Base-by-base conservation (phyloP, 2,797 vertebrate species). In the Pyrocephalus nanus region DNA sequence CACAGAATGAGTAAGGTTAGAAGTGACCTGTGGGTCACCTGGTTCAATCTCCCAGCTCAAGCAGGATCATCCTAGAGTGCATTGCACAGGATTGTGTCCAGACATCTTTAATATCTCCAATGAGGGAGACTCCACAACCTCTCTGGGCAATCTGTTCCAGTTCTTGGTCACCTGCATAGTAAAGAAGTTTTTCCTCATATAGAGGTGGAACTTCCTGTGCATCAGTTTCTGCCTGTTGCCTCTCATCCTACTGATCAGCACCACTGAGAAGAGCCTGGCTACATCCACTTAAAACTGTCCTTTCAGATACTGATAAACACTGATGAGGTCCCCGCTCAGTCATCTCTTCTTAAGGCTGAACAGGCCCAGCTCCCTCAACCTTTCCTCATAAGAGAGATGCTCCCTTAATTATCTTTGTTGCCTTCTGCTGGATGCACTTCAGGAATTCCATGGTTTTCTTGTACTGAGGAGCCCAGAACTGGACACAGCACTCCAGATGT, bases 401-500 rank as follows among this genome's bases (percentile, higher is more conserved):
- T 65, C 21, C 38, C 4, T 9, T 75, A 23, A 43, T 55, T 14
- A 51, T 19, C 43, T 57, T 45, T 0, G 0, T 16, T 67, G 30
- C 40, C 34, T 40, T 74, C 47, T 1, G 2, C 17, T 47, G 58
- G 58, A 57, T 21, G 2, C 1, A 1, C 43, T 57, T 7, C 20
- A 64, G 71, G 3, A 77, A 6, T 13, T 69, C 38, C 21, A 5
- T 13, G 29, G 45, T 38, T 0, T 0, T 51, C 45, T 45, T 6
- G 6, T 19, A 2, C 38, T 16, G 32, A 36, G 43, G 21, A 83
- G 72, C n/a, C 14, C 65, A 51, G 43, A 76, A 19, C 20, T 26
- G 38, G 8, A 51, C 38, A 64, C 5, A 45, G 20, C 6, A 45
- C 43, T 65, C n/a, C 3, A 26, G 38, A 4, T 34, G 1, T 13